phyloP scores from a whole-genome alignment of 2,888 invertebrate species.

The Iselma pallidipennis region DNA sequence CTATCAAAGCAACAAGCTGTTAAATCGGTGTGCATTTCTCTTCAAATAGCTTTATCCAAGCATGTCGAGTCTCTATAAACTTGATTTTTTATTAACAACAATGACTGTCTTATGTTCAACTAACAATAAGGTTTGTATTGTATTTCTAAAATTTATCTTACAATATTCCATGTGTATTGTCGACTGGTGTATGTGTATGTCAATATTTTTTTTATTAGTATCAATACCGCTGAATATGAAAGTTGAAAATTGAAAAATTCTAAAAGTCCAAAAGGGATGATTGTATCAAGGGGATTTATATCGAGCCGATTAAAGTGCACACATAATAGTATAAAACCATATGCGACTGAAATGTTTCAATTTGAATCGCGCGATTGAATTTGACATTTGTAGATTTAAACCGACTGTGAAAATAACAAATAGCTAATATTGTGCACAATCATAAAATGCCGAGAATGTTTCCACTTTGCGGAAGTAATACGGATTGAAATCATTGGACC shows the following conservation, averaged over 20 bases:
- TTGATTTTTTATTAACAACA: background rate
- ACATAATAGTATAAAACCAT: slow-evolving; percentile 4
- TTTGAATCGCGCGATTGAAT: slow-evolving; percentile 38
- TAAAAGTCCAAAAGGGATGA: background rate
- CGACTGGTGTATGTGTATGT: no score
- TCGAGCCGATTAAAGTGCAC: slow-evolving; percentile 6
- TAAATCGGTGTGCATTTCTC: background rate
- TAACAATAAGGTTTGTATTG: slow-evolving; percentile 15
- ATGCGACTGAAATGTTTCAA: slow-evolving; percentile 24
- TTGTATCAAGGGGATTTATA: background rate
- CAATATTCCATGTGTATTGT: no score
- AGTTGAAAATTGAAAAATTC: background rate
- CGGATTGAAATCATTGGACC: slow-evolving; percentile 43
- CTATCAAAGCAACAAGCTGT: background rate
- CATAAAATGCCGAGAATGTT: slow-evolving; percentile 47
- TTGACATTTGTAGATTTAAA: slow-evolving; percentile 47
- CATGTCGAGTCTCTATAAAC: background rate
- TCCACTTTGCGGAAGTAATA: slow-evolving; percentile 45
- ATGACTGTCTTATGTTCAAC: background rate
- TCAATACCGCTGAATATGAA: no score
- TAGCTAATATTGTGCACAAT: slow-evolving; percentile 45
- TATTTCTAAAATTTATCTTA: slow-evolving; percentile 11
- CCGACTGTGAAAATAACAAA: slow-evolving; percentile 48
- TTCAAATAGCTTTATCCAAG: background rate
- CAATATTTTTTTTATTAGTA: no score